These are phyloP conservation scores for Trichoplusia ni DNA, from an alignment of 1,140 invertebrate species.

Conservation along the genomic window DNA sequence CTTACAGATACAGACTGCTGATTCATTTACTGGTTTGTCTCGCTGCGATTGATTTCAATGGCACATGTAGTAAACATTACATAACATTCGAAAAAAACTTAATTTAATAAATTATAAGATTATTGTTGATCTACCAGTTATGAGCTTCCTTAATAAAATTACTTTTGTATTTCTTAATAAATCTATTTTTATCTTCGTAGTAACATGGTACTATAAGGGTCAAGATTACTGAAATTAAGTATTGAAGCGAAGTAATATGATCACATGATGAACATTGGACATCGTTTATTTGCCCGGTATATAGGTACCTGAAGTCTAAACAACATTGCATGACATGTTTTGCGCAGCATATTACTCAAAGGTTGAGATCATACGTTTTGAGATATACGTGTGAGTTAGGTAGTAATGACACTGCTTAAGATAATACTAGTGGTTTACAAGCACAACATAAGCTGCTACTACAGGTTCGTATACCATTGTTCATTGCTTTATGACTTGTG, in stretches of 20 bases:
- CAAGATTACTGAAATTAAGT: too few species aligned
- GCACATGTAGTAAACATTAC: too few species aligned
- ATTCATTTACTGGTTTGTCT: conserved; percentile 8
- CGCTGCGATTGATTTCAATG: background rate
- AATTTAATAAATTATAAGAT: too few species aligned
- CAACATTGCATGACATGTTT: conserved; percentile 30
- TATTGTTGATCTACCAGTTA: too few species aligned
- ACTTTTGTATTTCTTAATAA: too few species aligned
- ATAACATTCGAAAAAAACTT: too few species aligned
- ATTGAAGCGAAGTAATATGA: too few species aligned
- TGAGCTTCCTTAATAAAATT: too few species aligned
- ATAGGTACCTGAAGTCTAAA: background rate
- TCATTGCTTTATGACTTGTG: background rate
- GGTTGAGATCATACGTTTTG: conserved; percentile 28
- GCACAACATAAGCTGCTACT: background rate
- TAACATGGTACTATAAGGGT: too few species aligned
- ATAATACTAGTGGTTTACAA: background rate
- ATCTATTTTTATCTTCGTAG: too few species aligned
- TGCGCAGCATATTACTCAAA: conserved; percentile 28
- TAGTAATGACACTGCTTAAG: conserved; percentile 15
- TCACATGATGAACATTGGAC: too few species aligned
- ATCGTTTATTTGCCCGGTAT: too few species aligned
- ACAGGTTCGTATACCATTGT: background rate
- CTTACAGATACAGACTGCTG: background rate
- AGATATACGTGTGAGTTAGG: conserved; percentile 5